Conservation (phyloP, 2,113 vertebrate genomes). For the Sterna hirundo region DNA sequence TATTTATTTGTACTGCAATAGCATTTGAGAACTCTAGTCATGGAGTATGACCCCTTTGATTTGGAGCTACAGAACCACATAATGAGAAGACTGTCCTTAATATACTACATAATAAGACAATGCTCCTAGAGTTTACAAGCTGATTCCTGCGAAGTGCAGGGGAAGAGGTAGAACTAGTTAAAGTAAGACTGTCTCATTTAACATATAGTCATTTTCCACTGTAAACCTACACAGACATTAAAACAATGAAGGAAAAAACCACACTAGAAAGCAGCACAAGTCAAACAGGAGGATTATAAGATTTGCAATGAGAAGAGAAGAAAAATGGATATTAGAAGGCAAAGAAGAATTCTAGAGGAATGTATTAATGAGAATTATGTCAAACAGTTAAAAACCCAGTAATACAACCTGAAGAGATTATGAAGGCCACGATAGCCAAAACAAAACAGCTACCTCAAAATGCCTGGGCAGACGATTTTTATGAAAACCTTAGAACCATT, state of each 20-base stretch:
- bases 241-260: background rate
- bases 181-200: background rate
- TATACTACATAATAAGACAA: background rate
- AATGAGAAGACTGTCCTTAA: background rate
- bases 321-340: background rate
- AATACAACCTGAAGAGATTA: background rate
- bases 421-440: background rate
- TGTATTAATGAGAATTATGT: background rate
- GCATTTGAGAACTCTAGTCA: background rate
- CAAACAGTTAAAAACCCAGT: background rate
- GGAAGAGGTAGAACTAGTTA: background rate
- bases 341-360: background rate
- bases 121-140: background rate
- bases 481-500: background rate
- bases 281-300: background rate
- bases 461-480: background rate
- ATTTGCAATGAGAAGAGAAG: background rate
- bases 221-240: background rate
- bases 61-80: background rate
- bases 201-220: background rate
- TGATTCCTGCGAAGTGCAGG: background rate
- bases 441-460: background rate
- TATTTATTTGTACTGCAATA: background rate
- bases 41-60: background rate
- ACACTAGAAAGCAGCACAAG: background rate